A percentile compares a stretch with the other conserved stretches of the same genome.
Evolutionary conservation across 2,797 vertebrate genomes (phyloP).

Genomic region (Pempheris klunzingeri): DNA sequence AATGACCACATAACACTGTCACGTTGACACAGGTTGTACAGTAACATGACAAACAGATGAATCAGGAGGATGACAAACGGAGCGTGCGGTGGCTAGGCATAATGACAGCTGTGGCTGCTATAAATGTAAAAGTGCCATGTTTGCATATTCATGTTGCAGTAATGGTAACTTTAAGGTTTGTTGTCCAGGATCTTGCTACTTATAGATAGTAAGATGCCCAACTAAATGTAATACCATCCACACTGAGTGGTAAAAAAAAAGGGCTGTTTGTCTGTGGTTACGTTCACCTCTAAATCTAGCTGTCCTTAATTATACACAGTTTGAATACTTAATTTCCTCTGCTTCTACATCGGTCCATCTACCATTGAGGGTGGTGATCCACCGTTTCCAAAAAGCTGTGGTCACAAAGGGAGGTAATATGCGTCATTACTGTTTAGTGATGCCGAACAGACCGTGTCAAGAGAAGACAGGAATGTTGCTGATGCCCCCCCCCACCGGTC

Average conservation of each 20-base stretch:
- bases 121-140: background rate
- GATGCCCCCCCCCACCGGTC: constrained; percentile 6
- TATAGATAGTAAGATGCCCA: background rate
- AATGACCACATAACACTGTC: background rate
- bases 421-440: constrained; percentile 44
- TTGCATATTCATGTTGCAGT: background rate
- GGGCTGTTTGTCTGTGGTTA: background rate
- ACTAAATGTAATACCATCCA: no score
- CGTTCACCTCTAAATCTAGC: background rate
- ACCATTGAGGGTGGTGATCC: background rate
- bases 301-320: background rate
- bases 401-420: constrained; percentile 24
- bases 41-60: background rate
- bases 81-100: background rate
- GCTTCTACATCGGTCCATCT: background rate
- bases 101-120: background rate
- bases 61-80: background rate
- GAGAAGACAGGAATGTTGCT: constrained; percentile 31
- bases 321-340: background rate
- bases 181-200: background rate
- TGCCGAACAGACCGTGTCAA: constrained; percentile 39
- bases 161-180: background rate
- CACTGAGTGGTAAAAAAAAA: no score
- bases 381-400: constrained; percentile 38
- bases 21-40: background rate